Base-by-base conservation (phyloP, 2,888 invertebrate genomes). In the Ganaspis brasiliensis region DNA sequence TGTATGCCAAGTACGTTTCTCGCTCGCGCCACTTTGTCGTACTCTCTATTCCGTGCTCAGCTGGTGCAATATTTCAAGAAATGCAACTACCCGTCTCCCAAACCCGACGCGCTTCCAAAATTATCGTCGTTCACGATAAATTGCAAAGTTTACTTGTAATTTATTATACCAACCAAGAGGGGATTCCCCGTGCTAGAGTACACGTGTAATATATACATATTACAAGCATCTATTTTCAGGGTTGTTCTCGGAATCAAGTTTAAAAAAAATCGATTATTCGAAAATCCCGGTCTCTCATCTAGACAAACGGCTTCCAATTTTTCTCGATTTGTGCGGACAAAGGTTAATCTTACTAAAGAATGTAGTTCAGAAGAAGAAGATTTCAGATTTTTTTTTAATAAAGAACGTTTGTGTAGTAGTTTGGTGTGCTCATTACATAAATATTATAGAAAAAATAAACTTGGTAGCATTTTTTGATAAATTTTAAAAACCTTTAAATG, bases 21-120 rank as follows among this genome's bases (percentile, higher is more conserved):
- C 5, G 12, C n/a, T 59, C 31, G 59, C 31, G 35, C 52, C 61
- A 63, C 76, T 76, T 63, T 76, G 63, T 63, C 63, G 21, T 63
- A 14, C 63, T 40, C 63, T 63, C 40, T 40, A 40, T 63, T 61
- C 26, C n/a, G 26, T 21, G n/a, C 73, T 77, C 77, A 52, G 77
- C 73, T 73, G 77, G 67, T 49, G 67, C 67, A 45, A 57, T 73
- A 67, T 67, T 76, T 76, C 76, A 70, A 73, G 57, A 70, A 73
- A 76, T 59, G n/a, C 21, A 67, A 63, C 63, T 24, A 63, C 63
- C 40, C 63, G 63, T 63, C 63, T 63, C 14, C 21, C 63, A 63
- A 37, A 63, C 63, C 63, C 63, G 19, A 63, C 37, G 37, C 40
- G 37, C 21, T 63, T 63, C 63, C 21, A 40, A 63, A 63, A 63